phyloP scores from a whole-genome alignment of 2,113 vertebrate species.

The Oncorhynchus tshawytscha region DNA sequence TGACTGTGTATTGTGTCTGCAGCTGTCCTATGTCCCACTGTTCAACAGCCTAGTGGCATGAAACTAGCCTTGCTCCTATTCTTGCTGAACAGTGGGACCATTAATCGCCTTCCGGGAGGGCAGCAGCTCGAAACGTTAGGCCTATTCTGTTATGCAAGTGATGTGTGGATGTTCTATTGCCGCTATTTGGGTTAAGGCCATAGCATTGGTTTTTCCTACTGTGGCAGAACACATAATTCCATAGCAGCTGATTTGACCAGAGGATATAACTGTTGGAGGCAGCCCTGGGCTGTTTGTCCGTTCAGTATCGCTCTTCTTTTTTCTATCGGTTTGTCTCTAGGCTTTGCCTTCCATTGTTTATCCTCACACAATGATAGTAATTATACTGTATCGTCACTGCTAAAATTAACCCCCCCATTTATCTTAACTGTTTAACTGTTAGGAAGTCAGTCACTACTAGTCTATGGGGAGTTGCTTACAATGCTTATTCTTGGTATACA shows the following conservation, averaged over 20 bases:
- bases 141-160: neutral
- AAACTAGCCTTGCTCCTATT: no score
- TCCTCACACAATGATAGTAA: neutral
- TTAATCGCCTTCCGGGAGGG: no score
- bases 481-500: neutral
- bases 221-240: neutral
- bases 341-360: neutral
- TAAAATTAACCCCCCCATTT: neutral
- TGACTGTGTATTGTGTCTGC: no score
- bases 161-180: neutral
- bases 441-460: neutral
- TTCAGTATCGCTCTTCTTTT: neutral
- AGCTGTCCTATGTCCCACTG: no score
- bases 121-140: no score
- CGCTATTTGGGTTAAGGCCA: neutral
- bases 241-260: neutral
- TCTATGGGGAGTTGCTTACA: neutral
- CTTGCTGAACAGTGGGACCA: no score
- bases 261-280: no score
- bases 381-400: neutral
- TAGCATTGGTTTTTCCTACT: constrained; percentile 1
- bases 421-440: constrained; percentile 17
- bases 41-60: no score
- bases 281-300: no score
- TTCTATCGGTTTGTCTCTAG: neutral